Conservation (phyloP, 2,113 vertebrate genomes). For the Notechis scutatus region DNA sequence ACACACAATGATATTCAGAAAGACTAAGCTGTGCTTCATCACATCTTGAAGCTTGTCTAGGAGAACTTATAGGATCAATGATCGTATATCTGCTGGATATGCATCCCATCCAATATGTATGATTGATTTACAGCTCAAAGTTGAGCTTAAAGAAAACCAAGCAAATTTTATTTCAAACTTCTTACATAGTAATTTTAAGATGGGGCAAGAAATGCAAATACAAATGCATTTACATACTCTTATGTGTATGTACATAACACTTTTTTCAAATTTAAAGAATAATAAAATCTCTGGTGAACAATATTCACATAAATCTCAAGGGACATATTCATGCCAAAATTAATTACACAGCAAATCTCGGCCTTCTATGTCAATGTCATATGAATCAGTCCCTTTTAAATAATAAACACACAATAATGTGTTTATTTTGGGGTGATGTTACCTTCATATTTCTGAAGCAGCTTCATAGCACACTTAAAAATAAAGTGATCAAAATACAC, state of each 20-base stretch:
- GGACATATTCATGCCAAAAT: background rate
- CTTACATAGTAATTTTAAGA: background rate
- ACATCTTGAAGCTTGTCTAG: background rate
- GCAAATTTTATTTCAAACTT: background rate
- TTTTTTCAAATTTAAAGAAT: background rate
- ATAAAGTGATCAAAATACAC: conserved; percentile 30
- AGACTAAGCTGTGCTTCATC: background rate
- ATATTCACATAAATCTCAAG: background rate
- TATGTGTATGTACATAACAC: background rate
- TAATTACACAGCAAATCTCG: background rate
- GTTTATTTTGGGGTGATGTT: background rate
- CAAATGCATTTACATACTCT: background rate
- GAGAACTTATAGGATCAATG: background rate
- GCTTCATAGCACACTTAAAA: background rate
- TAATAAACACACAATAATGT: background rate
- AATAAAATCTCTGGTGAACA: background rate
- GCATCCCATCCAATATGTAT: background rate
- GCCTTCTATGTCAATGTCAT: background rate
- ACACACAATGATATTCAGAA: background rate
- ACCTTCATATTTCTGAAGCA: background rate
- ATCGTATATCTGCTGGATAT: background rate
- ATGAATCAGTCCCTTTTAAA: background rate
- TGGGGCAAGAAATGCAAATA: background rate
- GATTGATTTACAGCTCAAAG: background rate
- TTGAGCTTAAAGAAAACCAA: conserved; percentile 40